These are phyloP conservation scores for Pangasius sanitwongsei DNA, from an alignment of 2,797 vertebrate genomes.

Conservation along the genomic window DNA sequence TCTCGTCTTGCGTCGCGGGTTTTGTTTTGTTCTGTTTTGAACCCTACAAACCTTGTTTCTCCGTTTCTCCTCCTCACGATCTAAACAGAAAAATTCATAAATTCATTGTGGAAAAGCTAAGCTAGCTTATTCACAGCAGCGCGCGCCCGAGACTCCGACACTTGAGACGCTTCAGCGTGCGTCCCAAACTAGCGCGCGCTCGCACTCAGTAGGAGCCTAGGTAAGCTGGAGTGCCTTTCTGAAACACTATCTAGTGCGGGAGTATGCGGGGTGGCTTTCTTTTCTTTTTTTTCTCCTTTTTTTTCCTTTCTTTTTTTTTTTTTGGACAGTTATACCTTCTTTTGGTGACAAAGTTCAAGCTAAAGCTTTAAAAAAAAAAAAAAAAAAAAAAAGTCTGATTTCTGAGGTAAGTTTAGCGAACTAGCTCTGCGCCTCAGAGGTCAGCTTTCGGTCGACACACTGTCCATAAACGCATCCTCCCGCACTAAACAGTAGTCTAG, in stretches of 20 bases:
- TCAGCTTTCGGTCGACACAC: background rate
- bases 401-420: background rate
- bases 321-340: too few relatives aligned
- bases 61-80: background rate
- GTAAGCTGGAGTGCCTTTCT: background rate
- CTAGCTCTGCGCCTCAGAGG: background rate
- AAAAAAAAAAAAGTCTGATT: background rate
- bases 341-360: background rate
- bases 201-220: background rate
- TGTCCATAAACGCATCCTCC: background rate
- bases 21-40: background rate
- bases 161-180: constrained; percentile 2
- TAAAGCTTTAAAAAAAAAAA: background rate
- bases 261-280: background rate
- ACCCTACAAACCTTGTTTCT: background rate
- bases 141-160: background rate
- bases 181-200: background rate
- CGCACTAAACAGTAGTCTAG: background rate
- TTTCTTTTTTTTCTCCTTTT: too few relatives aligned
- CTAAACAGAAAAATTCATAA: background rate
- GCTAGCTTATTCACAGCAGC: background rate
- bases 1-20: background rate
- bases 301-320: accelerated
- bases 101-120: background rate
- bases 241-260: background rate